Conservation (phyloP, 1,140 invertebrate species). For the Drosophila seguyi region DNA sequence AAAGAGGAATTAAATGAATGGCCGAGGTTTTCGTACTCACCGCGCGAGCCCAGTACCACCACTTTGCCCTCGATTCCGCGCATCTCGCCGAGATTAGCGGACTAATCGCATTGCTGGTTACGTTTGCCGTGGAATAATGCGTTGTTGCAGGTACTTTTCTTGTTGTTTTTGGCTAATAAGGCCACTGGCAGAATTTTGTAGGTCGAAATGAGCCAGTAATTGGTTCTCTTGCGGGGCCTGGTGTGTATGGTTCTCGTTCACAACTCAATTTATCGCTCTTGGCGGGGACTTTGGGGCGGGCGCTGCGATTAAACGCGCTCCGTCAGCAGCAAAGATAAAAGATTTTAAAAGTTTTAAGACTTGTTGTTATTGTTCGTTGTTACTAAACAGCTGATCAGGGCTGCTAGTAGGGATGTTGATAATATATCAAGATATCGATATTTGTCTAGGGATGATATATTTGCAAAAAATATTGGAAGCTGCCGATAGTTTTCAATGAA, state of each 20-base stretch:
- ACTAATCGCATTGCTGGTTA: slow-evolving; percentile 52
- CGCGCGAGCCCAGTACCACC: slow-evolving; percentile 92
- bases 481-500: too few species aligned
- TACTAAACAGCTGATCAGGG: slow-evolving; percentile 57
- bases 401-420: neutral
- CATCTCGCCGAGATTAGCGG: slow-evolving; percentile 85
- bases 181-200: slow-evolving; percentile 17
- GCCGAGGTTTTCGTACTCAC: slow-evolving; percentile 85
- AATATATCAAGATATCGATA: too few species aligned
- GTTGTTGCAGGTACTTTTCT: slow-evolving; percentile 1
- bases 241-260: neutral
- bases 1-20: slow-evolving; percentile 39
- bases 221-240: neutral
- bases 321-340: slow-evolving; percentile 55
- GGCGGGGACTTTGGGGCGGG: slow-evolving; percentile 17
- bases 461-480: too few species aligned
- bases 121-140: slow-evolving; percentile 16
- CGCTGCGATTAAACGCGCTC: slow-evolving; percentile 10
- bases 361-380: slow-evolving; percentile 54
- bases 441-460: too few species aligned
- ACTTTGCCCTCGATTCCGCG: slow-evolving; percentile 92
- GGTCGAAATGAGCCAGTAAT: slow-evolving; percentile 1
- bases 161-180: slow-evolving; percentile 18
- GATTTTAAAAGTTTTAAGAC: slow-evolving; percentile 50
- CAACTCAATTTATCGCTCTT: slow-evolving; percentile 31